phyloP scores from a whole-genome alignment of 2,113 vertebrate genomes.

The Takifugu flavidus region DNA sequence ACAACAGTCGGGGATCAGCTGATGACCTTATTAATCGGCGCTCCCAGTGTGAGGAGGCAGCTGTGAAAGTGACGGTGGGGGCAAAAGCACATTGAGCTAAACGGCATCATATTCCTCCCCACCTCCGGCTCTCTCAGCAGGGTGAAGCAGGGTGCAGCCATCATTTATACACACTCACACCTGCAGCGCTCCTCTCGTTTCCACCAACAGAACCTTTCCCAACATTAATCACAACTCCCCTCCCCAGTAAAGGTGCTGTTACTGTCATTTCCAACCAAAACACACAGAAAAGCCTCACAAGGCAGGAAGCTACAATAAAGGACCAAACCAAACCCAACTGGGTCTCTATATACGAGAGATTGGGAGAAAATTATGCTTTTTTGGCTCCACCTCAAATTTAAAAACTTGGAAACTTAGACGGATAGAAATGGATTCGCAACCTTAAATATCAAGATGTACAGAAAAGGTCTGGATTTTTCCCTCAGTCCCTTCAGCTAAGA shows the following conservation, averaged over 20 bases:
- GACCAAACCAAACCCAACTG: too few species aligned
- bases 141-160: conserved; percentile 32
- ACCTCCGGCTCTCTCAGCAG: conserved; percentile 37
- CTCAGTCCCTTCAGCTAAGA: neutral
- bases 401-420: neutral
- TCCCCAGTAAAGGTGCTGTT: too few species aligned
- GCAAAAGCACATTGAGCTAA: conserved; percentile 36
- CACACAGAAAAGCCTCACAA: too few species aligned
- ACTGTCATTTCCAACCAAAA: too few species aligned
- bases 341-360: too few species aligned
- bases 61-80: conserved; percentile 23
- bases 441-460: neutral
- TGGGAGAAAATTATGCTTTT: too few species aligned
- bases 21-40: conserved; percentile 68
- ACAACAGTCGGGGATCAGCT: conserved; percentile 53
- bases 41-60: conserved; percentile 21
- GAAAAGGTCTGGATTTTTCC: neutral
- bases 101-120: conserved; percentile 37
- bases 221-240: too few species aligned
- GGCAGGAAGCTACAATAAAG: too few species aligned
- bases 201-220: too few species aligned
- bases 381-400: too few species aligned
- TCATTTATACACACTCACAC: conserved; percentile 15
- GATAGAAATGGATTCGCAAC: neutral
- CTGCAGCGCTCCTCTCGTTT: too few species aligned